Percentiles rank a stretch among this genome's conserved stretches.
phyloP scores from a whole-genome alignment of 2,113 vertebrate species.

The Eclectus roratus region DNA sequence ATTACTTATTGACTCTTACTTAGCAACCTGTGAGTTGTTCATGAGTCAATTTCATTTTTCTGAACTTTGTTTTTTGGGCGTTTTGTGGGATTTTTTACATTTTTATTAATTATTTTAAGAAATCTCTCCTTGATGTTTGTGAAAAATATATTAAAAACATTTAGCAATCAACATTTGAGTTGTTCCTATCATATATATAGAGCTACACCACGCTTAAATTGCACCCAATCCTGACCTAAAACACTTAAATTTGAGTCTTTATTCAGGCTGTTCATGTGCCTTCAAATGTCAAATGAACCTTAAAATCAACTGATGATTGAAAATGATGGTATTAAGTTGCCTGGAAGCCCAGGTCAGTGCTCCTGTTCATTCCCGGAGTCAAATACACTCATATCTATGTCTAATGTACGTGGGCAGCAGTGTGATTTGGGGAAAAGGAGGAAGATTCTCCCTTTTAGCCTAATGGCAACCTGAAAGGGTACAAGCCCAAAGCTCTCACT shows the following conservation, averaged over 20 bases:
- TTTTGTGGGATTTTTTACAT: neutral
- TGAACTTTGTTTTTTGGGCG: neutral
- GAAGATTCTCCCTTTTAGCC: neutral
- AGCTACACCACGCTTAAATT: neutral
- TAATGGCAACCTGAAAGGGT: neutral
- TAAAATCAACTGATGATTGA: neutral
- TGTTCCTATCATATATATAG: neutral
- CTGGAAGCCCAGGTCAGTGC: neutral
- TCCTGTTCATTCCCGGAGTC: neutral
- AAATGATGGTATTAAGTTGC: neutral
- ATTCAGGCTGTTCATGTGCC: neutral
- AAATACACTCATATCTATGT: neutral
- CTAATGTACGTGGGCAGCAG: neutral
- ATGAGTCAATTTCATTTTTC: neutral
- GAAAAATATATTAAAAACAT: neutral
- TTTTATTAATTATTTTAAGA: neutral
- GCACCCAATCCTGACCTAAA: neutral
- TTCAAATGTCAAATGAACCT: neutral
- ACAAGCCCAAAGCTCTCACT: neutral
- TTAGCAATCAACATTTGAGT: neutral
- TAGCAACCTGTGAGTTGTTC: neutral
- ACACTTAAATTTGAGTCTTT: neutral
- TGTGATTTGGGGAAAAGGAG: neutral
- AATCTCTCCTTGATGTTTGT: neutral
- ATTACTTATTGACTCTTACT: neutral